These are phyloP conservation scores for Ariolimax columbianus DNA, from an alignment of 2,888 invertebrate genomes.

Conservation along the genomic window DNA sequence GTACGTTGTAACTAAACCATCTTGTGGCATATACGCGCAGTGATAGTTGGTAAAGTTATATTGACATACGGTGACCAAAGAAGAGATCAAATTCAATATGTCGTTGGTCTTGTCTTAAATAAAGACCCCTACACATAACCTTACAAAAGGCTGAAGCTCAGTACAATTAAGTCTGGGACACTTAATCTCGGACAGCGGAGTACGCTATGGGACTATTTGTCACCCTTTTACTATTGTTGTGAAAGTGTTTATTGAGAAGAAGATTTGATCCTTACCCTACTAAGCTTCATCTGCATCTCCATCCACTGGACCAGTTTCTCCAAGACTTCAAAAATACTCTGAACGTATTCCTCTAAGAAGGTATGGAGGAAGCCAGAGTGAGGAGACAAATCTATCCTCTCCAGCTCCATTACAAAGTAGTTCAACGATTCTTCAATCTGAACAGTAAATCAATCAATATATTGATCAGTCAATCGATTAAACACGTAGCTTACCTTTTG, in stretches of 20 bases:
- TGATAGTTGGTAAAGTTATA: no score
- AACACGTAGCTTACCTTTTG: neutral
- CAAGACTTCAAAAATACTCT: slow-evolving; percentile 31
- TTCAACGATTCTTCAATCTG: slow-evolving; percentile 48
- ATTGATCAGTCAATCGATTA: neutral
- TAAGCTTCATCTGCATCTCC: slow-evolving; percentile 47
- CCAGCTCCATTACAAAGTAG: slow-evolving; percentile 49
- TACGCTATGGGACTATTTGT: no score
- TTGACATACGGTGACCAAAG: no score
- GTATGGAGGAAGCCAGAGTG: slow-evolving; percentile 46
- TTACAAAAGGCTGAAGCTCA: no score
- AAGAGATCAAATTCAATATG: no score
- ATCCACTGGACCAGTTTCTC: slow-evolving; percentile 44
- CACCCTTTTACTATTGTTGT: no score
- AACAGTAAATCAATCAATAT: neutral
- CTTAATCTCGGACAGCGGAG: no score
- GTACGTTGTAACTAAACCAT: no score
- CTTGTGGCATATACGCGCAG: no score
- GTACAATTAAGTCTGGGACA: no score
- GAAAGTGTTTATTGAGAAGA: neutral
- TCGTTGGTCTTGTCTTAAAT: no score
- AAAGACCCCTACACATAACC: no score
- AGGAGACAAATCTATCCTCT: slow-evolving; percentile 48
- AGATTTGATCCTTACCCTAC: slow-evolving; percentile 14
- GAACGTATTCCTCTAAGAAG: slow-evolving; percentile 31